These are phyloP conservation scores for Saccopteryx bilineata DNA, from an alignment of 2,113 vertebrate genomes.

Conservation along the genomic window DNA sequence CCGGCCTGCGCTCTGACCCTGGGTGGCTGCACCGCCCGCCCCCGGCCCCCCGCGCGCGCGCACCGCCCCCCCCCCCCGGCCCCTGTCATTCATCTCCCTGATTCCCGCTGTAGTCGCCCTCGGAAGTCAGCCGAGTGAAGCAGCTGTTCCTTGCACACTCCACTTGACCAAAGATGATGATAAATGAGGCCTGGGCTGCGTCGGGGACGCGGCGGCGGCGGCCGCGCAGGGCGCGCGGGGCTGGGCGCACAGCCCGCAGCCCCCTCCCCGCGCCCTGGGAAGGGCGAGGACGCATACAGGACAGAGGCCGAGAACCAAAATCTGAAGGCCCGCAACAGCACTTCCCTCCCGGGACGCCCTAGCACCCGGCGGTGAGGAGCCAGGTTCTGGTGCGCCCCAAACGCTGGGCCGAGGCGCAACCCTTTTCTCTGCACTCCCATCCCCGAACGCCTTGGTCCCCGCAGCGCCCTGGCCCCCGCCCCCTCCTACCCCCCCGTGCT, in stretches of 20 bases:
- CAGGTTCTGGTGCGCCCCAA: neutral
- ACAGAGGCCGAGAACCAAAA: conserved; percentile 44
- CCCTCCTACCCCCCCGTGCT: neutral
- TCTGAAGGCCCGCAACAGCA: conserved; percentile 23
- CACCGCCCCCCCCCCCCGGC: neutral
- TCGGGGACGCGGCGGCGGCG: conserved; percentile 73
- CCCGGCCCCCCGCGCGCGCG: neutral
- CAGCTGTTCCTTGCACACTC: conserved; percentile 90
- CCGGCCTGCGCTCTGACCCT: neutral
- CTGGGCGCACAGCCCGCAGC: conserved; percentile 27
- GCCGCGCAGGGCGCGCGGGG: conserved; percentile 65
- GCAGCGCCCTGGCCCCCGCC: neutral
- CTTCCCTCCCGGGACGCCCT: conserved; percentile 20
- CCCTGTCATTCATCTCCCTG: conserved; percentile 82
- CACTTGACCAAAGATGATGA: conserved; percentile 91
- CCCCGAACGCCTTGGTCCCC: conserved; percentile 26
- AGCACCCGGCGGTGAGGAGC: neutral
- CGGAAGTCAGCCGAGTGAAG: conserved; percentile 87
- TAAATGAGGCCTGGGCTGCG: conserved; percentile 86
- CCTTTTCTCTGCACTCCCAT: neutral
- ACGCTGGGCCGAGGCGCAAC: neutral
- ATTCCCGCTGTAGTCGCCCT: conserved; percentile 77
- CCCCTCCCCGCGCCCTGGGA: neutral
- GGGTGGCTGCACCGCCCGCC: neutral
- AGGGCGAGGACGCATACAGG: conserved; percentile 37